Conservation (phyloP, 2,888 invertebrate species). For the Noctuana brunneofusca region DNA sequence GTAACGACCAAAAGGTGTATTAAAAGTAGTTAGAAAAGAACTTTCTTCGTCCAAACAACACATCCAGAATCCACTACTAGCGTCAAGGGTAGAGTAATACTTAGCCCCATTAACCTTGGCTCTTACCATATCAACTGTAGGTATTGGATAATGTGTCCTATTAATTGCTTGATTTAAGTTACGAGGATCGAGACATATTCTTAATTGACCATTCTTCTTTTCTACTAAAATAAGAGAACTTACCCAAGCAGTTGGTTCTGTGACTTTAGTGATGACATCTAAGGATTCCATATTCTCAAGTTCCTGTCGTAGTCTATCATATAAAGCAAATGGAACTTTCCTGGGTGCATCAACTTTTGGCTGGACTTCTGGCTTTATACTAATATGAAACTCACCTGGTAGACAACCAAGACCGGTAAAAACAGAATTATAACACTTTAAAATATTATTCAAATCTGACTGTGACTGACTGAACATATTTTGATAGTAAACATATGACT, state of each 20-base stretch:
- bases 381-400: constrained; percentile 38
- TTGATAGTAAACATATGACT: constrained; percentile 4
- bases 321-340: constrained; percentile 39
- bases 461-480: constrained; percentile 34
- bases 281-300: constrained; percentile 38
- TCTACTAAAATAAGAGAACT: background rate
- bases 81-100: background rate
- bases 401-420: constrained; percentile 40
- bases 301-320: constrained; percentile 35
- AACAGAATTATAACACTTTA: constrained; percentile 31
- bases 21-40: background rate
- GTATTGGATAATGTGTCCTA: background rate
- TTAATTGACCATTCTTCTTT: constrained; percentile 1
- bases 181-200: constrained; percentile 1
- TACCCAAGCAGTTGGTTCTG: background rate
- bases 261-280: background rate
- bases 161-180: background rate
- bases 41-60: background rate
- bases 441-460: constrained; percentile 36
- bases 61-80: constrained; percentile 1
- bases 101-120: background rate
- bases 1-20: background rate
- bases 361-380: constrained; percentile 33
- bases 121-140: background rate
- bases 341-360: constrained; percentile 39